Conservation (phyloP, 2,113 vertebrate species). For the Chauna torquata region DNA sequence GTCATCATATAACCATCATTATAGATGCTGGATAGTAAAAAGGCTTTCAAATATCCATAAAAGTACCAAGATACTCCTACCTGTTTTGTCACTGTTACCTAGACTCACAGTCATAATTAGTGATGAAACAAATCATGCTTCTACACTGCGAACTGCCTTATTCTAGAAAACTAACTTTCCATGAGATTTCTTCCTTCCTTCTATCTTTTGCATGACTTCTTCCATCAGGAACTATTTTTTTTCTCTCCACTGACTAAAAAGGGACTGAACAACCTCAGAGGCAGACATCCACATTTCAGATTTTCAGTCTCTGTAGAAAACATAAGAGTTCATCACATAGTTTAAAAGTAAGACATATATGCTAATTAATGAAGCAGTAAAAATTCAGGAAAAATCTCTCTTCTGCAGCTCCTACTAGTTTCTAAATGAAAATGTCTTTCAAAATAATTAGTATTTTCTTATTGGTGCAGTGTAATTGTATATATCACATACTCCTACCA, state of each 20-base stretch:
- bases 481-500: neutral
- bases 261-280: neutral
- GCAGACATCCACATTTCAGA: neutral
- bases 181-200: neutral
- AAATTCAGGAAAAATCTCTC: neutral
- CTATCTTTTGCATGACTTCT: neutral
- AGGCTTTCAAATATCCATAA: neutral
- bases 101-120: neutral
- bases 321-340: neutral
- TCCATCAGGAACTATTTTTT: neutral
- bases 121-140: neutral
- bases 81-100: neutral
- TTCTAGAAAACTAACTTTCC: neutral
- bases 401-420: neutral
- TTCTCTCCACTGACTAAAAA: neutral
- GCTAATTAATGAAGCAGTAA: neutral
- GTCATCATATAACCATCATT: neutral
- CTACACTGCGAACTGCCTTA: fast-evolving
- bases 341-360: neutral
- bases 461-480: neutral
- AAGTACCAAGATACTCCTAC: neutral
- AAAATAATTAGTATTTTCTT: neutral
- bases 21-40: neutral
- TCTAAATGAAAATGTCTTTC: neutral
- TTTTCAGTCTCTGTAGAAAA: neutral